A percentile compares a stretch with the other conserved stretches of the same genome.
These are phyloP conservation scores for Patiria miniata DNA, from an alignment of 35 echinoderm and acorn worm species.

Conservation along the genomic window DNA sequence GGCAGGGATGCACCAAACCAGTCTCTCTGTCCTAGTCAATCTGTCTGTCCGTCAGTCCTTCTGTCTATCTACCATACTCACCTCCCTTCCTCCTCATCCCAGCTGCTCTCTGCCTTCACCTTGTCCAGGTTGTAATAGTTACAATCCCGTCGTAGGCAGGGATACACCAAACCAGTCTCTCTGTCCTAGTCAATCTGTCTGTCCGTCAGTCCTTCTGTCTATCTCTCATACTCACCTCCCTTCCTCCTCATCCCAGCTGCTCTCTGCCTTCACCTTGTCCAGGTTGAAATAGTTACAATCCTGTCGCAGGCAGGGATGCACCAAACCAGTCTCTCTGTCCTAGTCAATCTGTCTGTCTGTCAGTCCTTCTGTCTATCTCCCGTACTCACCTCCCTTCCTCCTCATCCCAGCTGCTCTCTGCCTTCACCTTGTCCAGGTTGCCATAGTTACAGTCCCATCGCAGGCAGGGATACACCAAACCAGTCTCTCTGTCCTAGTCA, in stretches of 20 bases:
- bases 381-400: constrained; percentile 73
- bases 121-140: constrained; percentile 90
- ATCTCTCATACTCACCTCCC: too few species aligned
- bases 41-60: too few species aligned
- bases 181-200: too few species aligned
- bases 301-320: constrained; percentile 74
- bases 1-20: constrained; percentile 81
- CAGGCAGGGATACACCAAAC: constrained; percentile 79
- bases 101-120: constrained; percentile 68
- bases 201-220: too few species aligned
- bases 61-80: too few species aligned
- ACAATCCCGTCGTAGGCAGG: constrained; percentile 86
- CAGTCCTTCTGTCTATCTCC: too few species aligned
- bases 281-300: constrained; percentile 91
- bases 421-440: constrained; percentile 85
- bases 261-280: constrained; percentile 73
- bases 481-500: too few species aligned
- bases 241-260: constrained; percentile 89
- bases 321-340: too few species aligned
- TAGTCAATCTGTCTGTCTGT: too few species aligned
- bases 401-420: constrained; percentile 77
- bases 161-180: too few species aligned
- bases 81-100: constrained; percentile 89
- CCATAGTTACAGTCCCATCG: constrained; percentile 86
- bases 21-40: too few species aligned